Evolutionary conservation across 2,888 invertebrate species (phyloP), one percentile per base, ranked within the genome.

Genomic region (Pandemis corylana): DNA sequence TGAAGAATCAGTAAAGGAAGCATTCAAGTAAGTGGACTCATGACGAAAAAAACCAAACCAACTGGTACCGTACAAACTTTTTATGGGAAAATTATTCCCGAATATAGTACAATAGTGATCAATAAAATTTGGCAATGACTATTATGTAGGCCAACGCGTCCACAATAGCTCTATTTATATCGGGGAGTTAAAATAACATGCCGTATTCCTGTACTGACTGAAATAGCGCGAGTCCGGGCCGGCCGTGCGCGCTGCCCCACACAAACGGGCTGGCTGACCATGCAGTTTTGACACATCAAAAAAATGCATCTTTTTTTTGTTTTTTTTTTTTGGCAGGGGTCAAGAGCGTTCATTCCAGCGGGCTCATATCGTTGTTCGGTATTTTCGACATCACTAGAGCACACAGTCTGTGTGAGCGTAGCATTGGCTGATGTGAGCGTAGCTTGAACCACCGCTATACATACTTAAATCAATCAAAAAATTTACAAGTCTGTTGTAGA

Each of bases 141-240:
- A 79, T 78, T 77, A 92, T 90, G 84, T 91, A 84, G 91, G 91
- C 90, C 90, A 90, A 84, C 78, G 81, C 81, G 84, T 83, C 83
- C 84, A 92, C 91, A 92, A 92, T 91, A 81, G 82, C 83, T 89
- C 91, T 94, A 94, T 93, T 93, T 90, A 92, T 93, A 93, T 81
- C 89, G 82, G 85, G 41, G 83, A 84, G 88, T 91, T 87, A 91
- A 93, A 94, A 94, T 93, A 88, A 84, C 85, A 86, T 81, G 83
- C 80, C 85, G 89, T 93, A 93, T 93, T 93, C 90, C 87, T 92
- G 91, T 89, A 88, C 89, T 83, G 87, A 90, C 91, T 79, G 84
- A 93, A 93, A 94, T 93, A 93, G 87, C 80, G 87, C 80, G 77
- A 79, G 41, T 68, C 59, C 71, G 53, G 66, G 51, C 62, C 12